Conservation (phyloP, 2,888 invertebrate genomes). For the Plebejus argus region DNA sequence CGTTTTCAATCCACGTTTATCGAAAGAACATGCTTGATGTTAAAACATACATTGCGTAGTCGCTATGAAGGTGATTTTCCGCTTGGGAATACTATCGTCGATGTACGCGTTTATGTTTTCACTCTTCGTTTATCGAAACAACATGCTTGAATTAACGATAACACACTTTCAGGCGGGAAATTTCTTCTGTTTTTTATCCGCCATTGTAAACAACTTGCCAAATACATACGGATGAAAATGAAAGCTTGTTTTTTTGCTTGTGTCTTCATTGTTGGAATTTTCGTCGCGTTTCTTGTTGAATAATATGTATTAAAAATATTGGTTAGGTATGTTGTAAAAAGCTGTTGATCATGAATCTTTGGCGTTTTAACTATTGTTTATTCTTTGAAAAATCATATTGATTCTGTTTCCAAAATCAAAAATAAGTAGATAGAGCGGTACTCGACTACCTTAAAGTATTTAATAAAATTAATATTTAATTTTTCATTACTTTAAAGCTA, state of each 20-base stretch:
- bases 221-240: neutral
- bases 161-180: slow-evolving; percentile 42
- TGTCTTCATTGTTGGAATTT: neutral
- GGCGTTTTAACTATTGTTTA: too few relatives aligned
- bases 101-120: neutral
- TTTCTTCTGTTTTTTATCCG: slow-evolving; percentile 26
- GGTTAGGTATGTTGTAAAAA: neutral
- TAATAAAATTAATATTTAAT: neutral
- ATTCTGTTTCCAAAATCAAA: too few relatives aligned
- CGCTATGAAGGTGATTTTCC: neutral
- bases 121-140: neutral
- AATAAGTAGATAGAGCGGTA: too few relatives aligned
- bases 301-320: neutral
- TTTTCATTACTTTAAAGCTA: neutral
- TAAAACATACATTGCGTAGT: neutral
- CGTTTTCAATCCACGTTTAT: neutral
- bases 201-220: slow-evolving; percentile 11
- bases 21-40: slow-evolving; percentile 28
- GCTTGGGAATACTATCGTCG: neutral
- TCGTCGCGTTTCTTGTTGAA: neutral
- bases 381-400: too few relatives aligned
- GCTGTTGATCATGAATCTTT: neutral
- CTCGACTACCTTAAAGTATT: too few relatives aligned
- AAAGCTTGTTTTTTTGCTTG: neutral
- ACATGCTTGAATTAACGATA: slow-evolving; percentile 40